These are phyloP conservation scores for Cossypha caffra DNA, from an alignment of 2,797 vertebrate species.

Conservation along the genomic window DNA sequence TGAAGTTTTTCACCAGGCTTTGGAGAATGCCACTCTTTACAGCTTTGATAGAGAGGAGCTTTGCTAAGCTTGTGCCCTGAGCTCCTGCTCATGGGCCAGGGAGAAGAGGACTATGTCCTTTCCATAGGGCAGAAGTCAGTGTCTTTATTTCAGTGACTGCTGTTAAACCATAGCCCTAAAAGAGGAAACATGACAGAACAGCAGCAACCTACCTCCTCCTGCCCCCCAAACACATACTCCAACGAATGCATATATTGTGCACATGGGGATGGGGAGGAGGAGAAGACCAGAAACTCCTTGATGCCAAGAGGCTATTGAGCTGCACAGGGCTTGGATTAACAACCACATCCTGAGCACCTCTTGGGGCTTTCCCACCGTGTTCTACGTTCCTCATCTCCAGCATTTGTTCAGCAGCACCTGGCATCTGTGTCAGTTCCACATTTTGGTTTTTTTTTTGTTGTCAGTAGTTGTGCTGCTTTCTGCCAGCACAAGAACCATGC, in stretches of 20 bases:
- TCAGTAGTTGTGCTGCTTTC: not conserved
- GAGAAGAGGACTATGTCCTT: not conserved
- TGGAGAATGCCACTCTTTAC: not conserved
- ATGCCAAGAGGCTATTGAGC: not conserved
- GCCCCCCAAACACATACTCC: not conserved
- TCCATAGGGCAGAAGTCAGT: not conserved
- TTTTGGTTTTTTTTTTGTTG: not conserved
- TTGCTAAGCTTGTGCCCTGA: not conserved
- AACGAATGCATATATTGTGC: not conserved
- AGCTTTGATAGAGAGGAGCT: not conserved
- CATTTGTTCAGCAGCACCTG: slow-evolving; percentile 12
- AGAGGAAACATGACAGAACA: not conserved
- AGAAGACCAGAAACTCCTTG: not conserved
- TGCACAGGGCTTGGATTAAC: not conserved
- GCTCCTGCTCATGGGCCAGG: not conserved
- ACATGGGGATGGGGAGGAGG: fast-evolving
- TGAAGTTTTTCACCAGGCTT: not conserved
- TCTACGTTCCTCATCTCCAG: not conserved
- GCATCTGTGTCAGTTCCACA: not conserved
- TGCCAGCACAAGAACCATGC: not conserved
- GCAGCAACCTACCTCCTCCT: not conserved
- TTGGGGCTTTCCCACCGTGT: fast-evolving
- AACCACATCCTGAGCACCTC: not conserved
- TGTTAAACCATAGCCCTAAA: not conserved
- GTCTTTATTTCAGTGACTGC: not conserved